Evolutionary conservation across 2,888 invertebrate species (phyloP), one percentile per base, ranked within the genome.

Genomic region (Geophilus truncorum): DNA sequence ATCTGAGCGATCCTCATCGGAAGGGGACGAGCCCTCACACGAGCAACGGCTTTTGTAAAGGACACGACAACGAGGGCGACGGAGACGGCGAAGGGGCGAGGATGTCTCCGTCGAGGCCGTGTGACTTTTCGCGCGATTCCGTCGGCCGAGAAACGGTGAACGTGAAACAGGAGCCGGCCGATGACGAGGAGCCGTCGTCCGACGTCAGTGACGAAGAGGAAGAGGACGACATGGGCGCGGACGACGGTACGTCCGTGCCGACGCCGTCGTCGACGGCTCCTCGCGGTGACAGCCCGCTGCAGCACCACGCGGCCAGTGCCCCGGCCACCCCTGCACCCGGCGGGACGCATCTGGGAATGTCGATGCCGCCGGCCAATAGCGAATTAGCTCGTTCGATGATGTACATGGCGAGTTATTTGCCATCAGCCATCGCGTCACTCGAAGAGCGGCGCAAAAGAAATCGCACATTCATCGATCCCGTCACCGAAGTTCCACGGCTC

Each of bases 391-490:
- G 78, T 45, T 81, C 81, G 81, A 94, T 95, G 83, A 94, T 95
- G 94, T 95, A 95, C 86, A 94, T 95, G 94, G 93, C 93, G 85
- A 94, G 94, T 86, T 94, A 94, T 86, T 93, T 94, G 85, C 92
- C 92, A 15, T 86, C 86, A 86, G 87, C 93, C 83, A 91, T 90
- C 83, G 82, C 81, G 18, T 81, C 82, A 28, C 82, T 83, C 28
- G 95, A 96, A 85, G 96, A 96, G 86, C 90, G 96, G 45, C 92
- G 97, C 83, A 96, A 97, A 87, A 92, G 99, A 70, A 98, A 98
- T 87, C 92, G 99, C 84, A 98, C 99, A 62, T 99, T 99, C 89
- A 99, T 99, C 85, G 99, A 99, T 89, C 99, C 99, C 0, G 95
- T 98, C 25, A 96, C 97, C 18, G 99, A 99, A 89, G 97, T 99